These are phyloP conservation scores for Acrobasis consociella DNA, from an alignment of 2,888 invertebrate species.

Conservation along the genomic window DNA sequence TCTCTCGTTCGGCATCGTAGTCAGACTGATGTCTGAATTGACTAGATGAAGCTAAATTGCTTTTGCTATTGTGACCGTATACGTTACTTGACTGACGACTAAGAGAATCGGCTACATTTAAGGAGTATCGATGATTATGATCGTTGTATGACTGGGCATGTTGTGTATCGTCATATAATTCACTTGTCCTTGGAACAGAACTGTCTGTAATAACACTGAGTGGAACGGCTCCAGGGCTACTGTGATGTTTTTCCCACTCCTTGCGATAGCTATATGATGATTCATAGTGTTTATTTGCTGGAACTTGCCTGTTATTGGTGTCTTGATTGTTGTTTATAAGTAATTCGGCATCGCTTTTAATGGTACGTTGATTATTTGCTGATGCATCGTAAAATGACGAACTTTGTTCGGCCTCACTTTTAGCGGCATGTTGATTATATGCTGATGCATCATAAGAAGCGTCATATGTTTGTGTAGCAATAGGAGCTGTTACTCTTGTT, in stretches of 20 bases:
- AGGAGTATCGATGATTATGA: conserved; percentile 38
- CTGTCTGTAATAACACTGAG: conserved; percentile 48
- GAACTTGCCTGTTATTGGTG: conserved; percentile 36
- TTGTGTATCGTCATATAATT: conserved; percentile 56
- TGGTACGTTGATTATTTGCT: conserved; percentile 49
- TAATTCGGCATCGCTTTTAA: conserved; percentile 57
- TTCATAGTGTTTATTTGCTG: conserved; percentile 60
- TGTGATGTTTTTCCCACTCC: conserved; percentile 73
- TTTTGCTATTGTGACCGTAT: conserved; percentile 47
- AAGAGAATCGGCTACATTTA: conserved; percentile 42
- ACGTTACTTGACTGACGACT: conserved; percentile 36
- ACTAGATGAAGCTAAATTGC: conserved; percentile 47
- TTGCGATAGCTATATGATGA: conserved; percentile 70
- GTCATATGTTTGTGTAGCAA: conserved; percentile 54
- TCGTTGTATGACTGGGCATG: conserved; percentile 26
- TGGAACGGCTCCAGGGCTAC: conserved; percentile 45
- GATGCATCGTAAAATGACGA: conserved; percentile 31
- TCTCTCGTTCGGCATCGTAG: conserved; percentile 44
- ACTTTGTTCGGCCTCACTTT: conserved; percentile 39
- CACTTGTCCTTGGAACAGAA: conserved; percentile 55
- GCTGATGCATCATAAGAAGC: conserved; percentile 8
- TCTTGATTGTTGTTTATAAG: conserved; percentile 42
- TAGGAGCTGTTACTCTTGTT: conserved; percentile 56
- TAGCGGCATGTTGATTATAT: too few relatives aligned
- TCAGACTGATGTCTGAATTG: conserved; percentile 49